Percentiles rank a stretch among this genome's conserved stretches.
phyloP scores from a whole-genome alignment of 2,113 vertebrate genomes.

The Mola mola region DNA sequence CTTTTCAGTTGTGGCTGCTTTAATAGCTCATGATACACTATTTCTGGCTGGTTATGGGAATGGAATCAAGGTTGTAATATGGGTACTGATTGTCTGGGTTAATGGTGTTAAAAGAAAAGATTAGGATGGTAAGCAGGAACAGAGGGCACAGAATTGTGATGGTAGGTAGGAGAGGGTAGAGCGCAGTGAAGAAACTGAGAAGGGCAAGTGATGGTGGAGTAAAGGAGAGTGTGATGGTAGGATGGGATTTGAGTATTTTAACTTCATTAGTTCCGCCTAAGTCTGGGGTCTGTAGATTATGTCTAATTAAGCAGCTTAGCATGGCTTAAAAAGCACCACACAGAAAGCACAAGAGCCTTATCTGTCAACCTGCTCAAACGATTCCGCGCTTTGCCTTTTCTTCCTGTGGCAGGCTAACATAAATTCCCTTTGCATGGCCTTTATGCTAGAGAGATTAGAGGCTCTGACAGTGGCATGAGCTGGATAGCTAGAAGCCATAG shows the following conservation, averaged over 20 bases:
- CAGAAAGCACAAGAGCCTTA: conserved; percentile 80
- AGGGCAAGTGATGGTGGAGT: conserved; percentile 42
- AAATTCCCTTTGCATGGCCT: conserved; percentile 75
- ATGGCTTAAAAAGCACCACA: conserved; percentile 80
- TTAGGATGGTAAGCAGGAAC: too few relatives aligned
- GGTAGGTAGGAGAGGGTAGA: conserved; percentile 24
- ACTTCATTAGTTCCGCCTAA: conserved; percentile 83
- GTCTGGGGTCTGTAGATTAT: conserved; percentile 84
- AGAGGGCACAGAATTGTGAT: conserved; percentile 15
- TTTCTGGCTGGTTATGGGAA: too few relatives aligned
- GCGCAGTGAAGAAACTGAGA: conserved; percentile 34
- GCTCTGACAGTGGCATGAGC: conserved; percentile 62
- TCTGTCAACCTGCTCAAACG: conserved; percentile 84
- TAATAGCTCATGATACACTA: too few relatives aligned
- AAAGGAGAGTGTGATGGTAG: conserved; percentile 68
- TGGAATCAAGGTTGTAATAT: too few relatives aligned
- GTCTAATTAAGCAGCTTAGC: conserved; percentile 86
- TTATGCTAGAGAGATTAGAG: conserved; percentile 77
- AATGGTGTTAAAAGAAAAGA: conserved; percentile 23
- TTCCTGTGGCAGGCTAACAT: conserved; percentile 70
- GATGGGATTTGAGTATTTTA: conserved; percentile 82
- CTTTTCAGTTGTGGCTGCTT: too few relatives aligned
- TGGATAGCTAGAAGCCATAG: conserved; percentile 65
- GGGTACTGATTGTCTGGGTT: too few relatives aligned
- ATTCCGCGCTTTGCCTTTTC: conserved; percentile 76